phyloP scores from a whole-genome alignment of 2,113 vertebrate genomes.

The Neopipo cinnamomea region DNA sequence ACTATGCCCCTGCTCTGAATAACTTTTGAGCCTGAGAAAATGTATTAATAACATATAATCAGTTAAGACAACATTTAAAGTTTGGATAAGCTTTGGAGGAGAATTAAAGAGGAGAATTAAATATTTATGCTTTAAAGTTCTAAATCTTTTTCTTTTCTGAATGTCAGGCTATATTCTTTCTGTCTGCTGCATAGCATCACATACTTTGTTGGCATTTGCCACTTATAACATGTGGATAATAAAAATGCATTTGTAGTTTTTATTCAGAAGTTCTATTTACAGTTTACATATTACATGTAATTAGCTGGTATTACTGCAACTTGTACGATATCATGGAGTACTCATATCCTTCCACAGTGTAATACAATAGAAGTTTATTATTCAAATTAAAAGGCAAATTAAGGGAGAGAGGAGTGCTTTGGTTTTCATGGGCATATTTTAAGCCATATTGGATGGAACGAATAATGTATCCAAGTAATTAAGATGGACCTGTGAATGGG shows the following conservation, averaged over 20 bases:
- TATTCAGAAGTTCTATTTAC: neutral
- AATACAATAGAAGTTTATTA: neutral
- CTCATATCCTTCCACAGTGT: neutral
- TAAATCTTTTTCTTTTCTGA: neutral
- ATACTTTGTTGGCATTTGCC: neutral
- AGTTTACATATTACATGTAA: neutral
- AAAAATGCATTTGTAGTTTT: neutral
- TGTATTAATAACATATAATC: neutral
- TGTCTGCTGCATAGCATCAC: neutral
- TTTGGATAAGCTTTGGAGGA: neutral
- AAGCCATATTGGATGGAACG: neutral
- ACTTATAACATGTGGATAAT: neutral
- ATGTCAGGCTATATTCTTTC: neutral
- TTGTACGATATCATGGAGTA: neutral
- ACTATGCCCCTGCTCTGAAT: neutral
- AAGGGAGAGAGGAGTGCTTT: neutral
- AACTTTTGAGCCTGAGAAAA: neutral
- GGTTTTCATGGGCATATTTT: neutral
- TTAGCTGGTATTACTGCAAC: neutral
- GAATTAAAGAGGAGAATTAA: neutral
- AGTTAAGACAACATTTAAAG: neutral
- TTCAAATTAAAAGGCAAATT: neutral
- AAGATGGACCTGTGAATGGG: neutral
- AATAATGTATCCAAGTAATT: neutral
- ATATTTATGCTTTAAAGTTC: neutral